These are phyloP conservation scores for Loripinus fragilis DNA, from an alignment of 2,888 invertebrate species.

Conservation along the genomic window DNA sequence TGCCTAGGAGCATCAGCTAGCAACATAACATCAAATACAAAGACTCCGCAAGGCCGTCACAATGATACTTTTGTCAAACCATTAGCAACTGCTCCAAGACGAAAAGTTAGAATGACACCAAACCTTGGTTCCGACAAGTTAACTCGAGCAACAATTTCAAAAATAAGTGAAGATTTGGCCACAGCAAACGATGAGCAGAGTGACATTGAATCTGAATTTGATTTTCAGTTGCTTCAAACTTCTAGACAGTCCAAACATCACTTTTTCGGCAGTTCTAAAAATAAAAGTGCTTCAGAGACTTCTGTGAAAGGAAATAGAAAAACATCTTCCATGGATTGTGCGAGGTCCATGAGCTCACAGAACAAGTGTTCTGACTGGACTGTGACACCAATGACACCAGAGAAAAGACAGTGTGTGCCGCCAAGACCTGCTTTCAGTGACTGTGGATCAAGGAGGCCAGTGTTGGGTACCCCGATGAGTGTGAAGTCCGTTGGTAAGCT, in stretches of 20 bases:
- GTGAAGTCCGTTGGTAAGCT: slow-evolving; percentile 44
- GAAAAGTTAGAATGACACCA: slow-evolving; percentile 52
- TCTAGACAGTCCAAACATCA: slow-evolving; percentile 23
- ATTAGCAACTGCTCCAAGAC: slow-evolving; percentile 42
- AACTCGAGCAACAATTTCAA: not conserved
- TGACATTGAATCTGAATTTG: slow-evolving; percentile 66
- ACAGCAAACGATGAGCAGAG: not conserved
- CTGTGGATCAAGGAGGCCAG: slow-evolving; percentile 47
- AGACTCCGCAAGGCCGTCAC: not conserved
- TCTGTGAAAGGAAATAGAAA: not conserved
- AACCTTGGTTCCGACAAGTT: slow-evolving; percentile 35
- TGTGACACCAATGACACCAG: slow-evolving; percentile 23
- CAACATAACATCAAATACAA: not conserved
- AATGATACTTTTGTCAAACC: slow-evolving; percentile 49
- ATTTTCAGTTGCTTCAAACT: slow-evolving; percentile 53
- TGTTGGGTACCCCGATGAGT: slow-evolving; percentile 39
- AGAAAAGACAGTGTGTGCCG: slow-evolving; percentile 26
- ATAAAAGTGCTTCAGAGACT: not conserved
- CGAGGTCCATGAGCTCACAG: not conserved
- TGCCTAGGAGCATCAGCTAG: not conserved
- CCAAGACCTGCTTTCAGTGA: slow-evolving; percentile 58
- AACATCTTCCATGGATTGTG: not conserved
- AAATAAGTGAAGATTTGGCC: not conserved
- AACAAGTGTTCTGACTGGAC: slow-evolving; percentile 24
- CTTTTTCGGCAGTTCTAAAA: not conserved